phyloP scores from a whole-genome alignment of 2,797 vertebrate genomes.

The Lutjanus campechanus region DNA sequence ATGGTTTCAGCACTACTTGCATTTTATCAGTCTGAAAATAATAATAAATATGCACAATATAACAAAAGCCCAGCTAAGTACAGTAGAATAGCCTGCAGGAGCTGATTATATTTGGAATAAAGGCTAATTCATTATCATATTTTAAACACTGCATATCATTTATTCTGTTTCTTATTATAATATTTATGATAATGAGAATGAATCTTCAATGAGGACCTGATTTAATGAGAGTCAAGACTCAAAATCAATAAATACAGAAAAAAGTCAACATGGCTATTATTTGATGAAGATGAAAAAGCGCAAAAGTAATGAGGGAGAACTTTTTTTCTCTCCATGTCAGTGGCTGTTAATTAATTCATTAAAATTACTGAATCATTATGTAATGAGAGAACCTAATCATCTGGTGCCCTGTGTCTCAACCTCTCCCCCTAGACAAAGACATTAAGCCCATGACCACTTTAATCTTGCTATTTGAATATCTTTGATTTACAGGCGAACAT shows the following conservation, averaged over 20 bases:
- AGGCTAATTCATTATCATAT: constrained; percentile 52
- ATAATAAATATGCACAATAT: constrained; percentile 22
- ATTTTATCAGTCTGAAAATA: constrained; percentile 4
- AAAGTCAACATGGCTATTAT: constrained; percentile 40
- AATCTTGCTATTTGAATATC: constrained; percentile 70
- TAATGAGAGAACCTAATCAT: constrained; percentile 80
- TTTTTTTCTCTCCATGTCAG: constrained; percentile 53
- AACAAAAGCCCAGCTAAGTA: constrained; percentile 10
- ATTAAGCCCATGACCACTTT: constrained; percentile 73
- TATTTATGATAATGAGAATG: constrained; percentile 59
- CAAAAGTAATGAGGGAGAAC: constrained; percentile 25
- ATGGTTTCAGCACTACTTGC: background rate
- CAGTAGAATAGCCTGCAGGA: constrained; percentile 18
- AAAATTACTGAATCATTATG: constrained; percentile 78
- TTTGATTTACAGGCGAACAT: constrained; percentile 75
- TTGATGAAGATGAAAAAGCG: constrained; percentile 57
- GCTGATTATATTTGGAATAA: constrained; percentile 59
- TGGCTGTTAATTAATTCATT: constrained; percentile 74
- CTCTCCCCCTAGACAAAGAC: constrained; percentile 70
- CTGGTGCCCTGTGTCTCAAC: constrained; percentile 65
- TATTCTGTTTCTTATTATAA: constrained; percentile 49
- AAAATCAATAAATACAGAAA: constrained; percentile 66
- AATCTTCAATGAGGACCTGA: constrained; percentile 52
- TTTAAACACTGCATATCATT: constrained; percentile 50
- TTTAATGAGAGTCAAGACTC: constrained; percentile 58